Conservation (phyloP, 2,888 invertebrate genomes). For the Spisula subtruncata region DNA sequence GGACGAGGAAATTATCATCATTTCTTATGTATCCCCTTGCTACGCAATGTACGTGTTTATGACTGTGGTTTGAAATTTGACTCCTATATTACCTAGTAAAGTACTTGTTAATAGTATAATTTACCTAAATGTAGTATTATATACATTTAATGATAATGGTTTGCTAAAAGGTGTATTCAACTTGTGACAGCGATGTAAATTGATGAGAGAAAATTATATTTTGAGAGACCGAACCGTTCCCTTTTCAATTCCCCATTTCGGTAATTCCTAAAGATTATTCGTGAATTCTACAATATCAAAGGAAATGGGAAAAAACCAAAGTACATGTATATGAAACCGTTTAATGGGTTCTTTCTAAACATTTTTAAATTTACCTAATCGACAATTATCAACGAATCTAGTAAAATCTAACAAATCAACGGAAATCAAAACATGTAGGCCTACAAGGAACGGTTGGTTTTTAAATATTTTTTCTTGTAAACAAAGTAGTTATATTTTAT, state of each 20-base stretch:
- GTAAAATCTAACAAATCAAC: too few species aligned
- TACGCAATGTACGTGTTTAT: slow-evolving; percentile 43
- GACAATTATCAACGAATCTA: too few species aligned
- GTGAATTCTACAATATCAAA: too few species aligned
- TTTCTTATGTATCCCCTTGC: slow-evolving; percentile 44
- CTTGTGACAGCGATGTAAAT: neutral
- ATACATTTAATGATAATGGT: slow-evolving; percentile 2
- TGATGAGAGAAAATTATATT: slow-evolving; percentile 1
- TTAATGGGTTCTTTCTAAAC: too few species aligned
- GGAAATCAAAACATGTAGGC: too few species aligned
- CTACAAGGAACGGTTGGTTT: too few species aligned
- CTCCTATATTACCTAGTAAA: slow-evolving; percentile 23
- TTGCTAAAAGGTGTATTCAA: slow-evolving; percentile 10
- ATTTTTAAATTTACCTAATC: too few species aligned
- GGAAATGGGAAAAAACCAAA: too few species aligned
- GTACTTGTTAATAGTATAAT: slow-evolving; percentile 37
- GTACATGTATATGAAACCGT: too few species aligned
- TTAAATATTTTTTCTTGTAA: too few species aligned
- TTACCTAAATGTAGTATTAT: slow-evolving; percentile 32
- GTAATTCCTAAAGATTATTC: too few species aligned
- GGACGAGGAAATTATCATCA: slow-evolving; percentile 8
- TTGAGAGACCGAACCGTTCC: neutral
- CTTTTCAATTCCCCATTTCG: neutral
- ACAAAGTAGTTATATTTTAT: too few species aligned
- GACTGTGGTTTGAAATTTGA: slow-evolving; percentile 47